A percentile compares a stretch with the other conserved stretches of the same genome.
These are phyloP conservation scores for Cyphomyrus plagiostoma DNA, from an alignment of 2,113 vertebrate species.

Conservation along the genomic window DNA sequence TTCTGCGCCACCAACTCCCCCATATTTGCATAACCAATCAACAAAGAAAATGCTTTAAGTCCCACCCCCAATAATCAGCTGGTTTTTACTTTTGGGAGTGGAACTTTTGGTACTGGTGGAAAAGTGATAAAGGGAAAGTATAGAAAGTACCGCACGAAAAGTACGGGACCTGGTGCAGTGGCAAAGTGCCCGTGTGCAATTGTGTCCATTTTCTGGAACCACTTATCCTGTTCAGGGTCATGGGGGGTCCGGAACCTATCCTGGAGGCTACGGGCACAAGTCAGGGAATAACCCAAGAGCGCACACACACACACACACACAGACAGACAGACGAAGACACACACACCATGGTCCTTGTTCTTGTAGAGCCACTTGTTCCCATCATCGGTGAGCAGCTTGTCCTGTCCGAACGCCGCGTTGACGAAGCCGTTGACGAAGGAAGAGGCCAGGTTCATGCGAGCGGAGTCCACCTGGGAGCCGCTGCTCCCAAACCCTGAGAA, in stretches of 20 bases:
- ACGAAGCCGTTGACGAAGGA: conserved; percentile 98
- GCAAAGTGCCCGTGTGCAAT: background rate
- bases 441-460: conserved; percentile 95
- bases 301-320: background rate
- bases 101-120: background rate
- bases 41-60: background rate
- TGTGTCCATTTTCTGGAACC: no score
- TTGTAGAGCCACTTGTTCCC: conserved; percentile 99
- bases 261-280: no score
- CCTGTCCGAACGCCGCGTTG: conserved; percentile 93
- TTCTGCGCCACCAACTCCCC: no score
- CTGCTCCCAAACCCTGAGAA: conserved; percentile 86
- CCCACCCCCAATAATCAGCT: background rate
- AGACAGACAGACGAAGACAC: no score
- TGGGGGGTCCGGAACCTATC: no score
- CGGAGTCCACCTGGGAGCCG: conserved; percentile 94
- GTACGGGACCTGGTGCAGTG: background rate
- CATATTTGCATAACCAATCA: background rate
- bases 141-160: background rate
- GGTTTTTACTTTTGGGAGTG: background rate
- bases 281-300: background rate
- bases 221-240: no score
- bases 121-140: background rate
- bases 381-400: conserved; percentile 94
- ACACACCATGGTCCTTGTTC: conserved; percentile 91